phyloP scores from a whole-genome alignment of 2,888 invertebrate genomes.

The Polyploca ridens region DNA sequence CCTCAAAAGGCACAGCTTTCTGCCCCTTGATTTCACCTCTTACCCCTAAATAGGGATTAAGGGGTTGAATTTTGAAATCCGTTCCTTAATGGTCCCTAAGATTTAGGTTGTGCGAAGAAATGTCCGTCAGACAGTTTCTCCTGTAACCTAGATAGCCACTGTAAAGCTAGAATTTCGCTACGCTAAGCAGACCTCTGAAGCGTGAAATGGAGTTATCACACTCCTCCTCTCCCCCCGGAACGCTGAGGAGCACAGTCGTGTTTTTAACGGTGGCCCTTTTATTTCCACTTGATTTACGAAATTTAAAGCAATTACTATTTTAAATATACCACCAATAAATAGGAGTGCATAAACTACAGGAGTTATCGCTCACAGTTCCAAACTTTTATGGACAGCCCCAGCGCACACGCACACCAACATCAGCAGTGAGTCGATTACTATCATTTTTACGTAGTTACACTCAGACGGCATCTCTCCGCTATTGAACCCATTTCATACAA shows the following conservation, averaged over 20 bases:
- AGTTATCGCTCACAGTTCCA: not conserved
- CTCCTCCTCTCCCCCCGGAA: not conserved
- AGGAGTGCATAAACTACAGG: constrained; percentile 1
- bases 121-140: no score
- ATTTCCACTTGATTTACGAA: not conserved
- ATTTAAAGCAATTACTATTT: not conserved
- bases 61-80: no score
- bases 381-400: not conserved
- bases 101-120: no score
- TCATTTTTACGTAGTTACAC: not conserved
- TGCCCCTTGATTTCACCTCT: no score
- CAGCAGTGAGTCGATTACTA: not conserved
- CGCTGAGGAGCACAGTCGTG: not conserved
- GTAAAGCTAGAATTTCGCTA: no score
- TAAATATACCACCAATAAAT: not conserved
- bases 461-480: not conserved
- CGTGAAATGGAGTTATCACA: no score
- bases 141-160: no score
- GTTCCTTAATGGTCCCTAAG: no score
- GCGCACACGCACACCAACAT: not conserved
- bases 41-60: no score
- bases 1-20: no score
- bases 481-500: not conserved
- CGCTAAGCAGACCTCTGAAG: no score
- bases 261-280: not conserved